Conservation (phyloP, 2,888 invertebrate species). For the Aelia acuminata region DNA sequence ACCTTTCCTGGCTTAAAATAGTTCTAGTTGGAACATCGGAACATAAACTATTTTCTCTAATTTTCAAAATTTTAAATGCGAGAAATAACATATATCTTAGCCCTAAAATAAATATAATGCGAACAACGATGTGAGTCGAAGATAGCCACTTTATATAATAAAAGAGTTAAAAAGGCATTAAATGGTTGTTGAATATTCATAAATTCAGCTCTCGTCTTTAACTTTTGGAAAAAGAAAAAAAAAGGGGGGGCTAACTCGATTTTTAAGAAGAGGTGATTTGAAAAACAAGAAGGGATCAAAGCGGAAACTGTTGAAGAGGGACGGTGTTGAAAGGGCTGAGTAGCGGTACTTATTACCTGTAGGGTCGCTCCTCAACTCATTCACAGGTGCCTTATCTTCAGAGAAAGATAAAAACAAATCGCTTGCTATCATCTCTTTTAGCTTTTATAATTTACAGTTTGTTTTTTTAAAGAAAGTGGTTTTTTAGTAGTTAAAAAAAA, state of each 20-base stretch:
- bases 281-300: slow-evolving; percentile 31
- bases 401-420: background rate
- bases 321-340: background rate
- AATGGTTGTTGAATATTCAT: slow-evolving; percentile 16
- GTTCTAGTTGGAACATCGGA: too few species aligned
- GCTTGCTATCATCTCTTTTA: background rate
- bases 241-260: slow-evolving; percentile 1
- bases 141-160: background rate
- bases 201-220: background rate
- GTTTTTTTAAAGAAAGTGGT: background rate
- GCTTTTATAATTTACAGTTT: background rate
- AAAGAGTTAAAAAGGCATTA: background rate
- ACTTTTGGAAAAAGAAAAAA: slow-evolving; percentile 23
- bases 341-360: slow-evolving; percentile 34
- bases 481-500: background rate
- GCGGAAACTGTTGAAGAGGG: slow-evolving; percentile 29
- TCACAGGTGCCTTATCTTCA: background rate
- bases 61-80: too few species aligned
- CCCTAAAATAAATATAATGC: background rate
- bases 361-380: background rate
- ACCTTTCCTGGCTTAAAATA: too few species aligned
- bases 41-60: too few species aligned
- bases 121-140: background rate
- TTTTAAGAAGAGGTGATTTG: slow-evolving; percentile 37
- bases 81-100: too few species aligned